phyloP scores from a whole-genome alignment of 2,888 invertebrate species.

The Axea sp. region DNA sequence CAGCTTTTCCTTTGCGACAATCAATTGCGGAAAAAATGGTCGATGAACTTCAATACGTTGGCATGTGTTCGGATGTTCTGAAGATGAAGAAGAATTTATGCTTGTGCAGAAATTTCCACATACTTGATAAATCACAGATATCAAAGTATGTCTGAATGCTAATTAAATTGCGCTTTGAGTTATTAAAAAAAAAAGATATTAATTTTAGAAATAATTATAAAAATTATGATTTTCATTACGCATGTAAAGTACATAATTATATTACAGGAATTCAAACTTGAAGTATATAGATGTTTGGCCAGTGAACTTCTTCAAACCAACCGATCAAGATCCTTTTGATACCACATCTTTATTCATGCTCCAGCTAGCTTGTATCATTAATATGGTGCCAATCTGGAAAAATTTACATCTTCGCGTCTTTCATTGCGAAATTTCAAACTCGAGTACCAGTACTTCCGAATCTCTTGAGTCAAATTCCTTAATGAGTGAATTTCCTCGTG shows the following conservation, averaged over 20 bases:
- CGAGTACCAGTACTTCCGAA: conserved; percentile 74
- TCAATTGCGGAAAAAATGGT: conserved; percentile 79
- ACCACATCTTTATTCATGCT: conserved; percentile 96
- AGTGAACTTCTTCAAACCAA: conserved; percentile 91
- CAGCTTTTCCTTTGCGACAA: conserved; percentile 82
- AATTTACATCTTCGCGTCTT: conserved; percentile 91
- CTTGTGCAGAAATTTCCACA: conserved; percentile 94
- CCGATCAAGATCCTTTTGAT: conserved; percentile 89
- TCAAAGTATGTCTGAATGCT: conserved; percentile 80
- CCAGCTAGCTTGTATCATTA: conserved; percentile 96
- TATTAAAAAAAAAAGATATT: no score
- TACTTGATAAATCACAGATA: conserved; percentile 88
- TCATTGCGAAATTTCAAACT: conserved; percentile 84
- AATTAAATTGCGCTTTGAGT: no score
- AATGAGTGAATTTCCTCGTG: conserved; percentile 75
- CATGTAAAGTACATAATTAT: no score
- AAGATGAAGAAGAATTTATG: conserved; percentile 97
- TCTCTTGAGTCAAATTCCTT: conserved; percentile 79
- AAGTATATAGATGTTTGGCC: conserved; percentile 99
- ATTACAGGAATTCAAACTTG: conserved; percentile 82
- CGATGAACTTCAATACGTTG: conserved; percentile 86
- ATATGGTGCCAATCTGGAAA: conserved; percentile 94
- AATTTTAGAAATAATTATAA: no score
- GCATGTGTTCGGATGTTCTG: conserved; percentile 92
- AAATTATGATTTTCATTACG: no score